phyloP scores from a whole-genome alignment of 2,797 vertebrate genomes.

The Pteronotus mesoamericanus region DNA sequence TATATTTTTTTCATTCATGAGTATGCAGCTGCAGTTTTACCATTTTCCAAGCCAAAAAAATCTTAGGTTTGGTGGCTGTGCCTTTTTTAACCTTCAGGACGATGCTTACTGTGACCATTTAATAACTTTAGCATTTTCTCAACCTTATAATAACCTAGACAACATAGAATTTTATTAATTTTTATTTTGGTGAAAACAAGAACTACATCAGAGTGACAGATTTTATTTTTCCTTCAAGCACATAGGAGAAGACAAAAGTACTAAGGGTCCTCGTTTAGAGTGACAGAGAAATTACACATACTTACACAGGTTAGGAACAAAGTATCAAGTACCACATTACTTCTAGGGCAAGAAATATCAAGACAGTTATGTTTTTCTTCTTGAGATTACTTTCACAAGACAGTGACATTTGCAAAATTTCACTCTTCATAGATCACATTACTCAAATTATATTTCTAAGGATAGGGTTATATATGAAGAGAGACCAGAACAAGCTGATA shows the following conservation, averaged over 20 bases:
- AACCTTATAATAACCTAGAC: constrained; percentile 11
- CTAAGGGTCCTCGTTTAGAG: neutral
- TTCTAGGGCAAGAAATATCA: constrained; percentile 40
- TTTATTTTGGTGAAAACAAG: constrained; percentile 64
- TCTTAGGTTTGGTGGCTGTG: neutral
- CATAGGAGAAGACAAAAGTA: constrained; percentile 39
- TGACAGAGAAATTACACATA: constrained; percentile 41
- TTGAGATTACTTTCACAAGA: constrained; percentile 57
- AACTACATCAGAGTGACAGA: constrained; percentile 39
- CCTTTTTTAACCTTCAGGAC: neutral
- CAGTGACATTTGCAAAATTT: constrained; percentile 47
- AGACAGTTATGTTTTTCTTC: constrained; percentile 12
- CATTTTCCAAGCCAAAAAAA: neutral
- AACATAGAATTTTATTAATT: constrained; percentile 45
- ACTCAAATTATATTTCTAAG: constrained; percentile 53
- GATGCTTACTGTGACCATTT: neutral
- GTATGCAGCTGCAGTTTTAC: neutral
- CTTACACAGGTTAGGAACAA: constrained; percentile 44
- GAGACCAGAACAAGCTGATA: constrained; percentile 52
- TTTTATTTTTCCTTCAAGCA: constrained; percentile 46
- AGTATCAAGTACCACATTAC: constrained; percentile 48
- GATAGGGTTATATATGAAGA: constrained; percentile 28
- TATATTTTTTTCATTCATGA: too few relatives aligned
- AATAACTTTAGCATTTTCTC: constrained; percentile 5
- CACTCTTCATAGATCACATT: constrained; percentile 44